Evolutionary conservation across 2,888 invertebrate species (phyloP), one percentile per base, ranked within the genome.

Genomic region (Synergus laeviventris): DNA sequence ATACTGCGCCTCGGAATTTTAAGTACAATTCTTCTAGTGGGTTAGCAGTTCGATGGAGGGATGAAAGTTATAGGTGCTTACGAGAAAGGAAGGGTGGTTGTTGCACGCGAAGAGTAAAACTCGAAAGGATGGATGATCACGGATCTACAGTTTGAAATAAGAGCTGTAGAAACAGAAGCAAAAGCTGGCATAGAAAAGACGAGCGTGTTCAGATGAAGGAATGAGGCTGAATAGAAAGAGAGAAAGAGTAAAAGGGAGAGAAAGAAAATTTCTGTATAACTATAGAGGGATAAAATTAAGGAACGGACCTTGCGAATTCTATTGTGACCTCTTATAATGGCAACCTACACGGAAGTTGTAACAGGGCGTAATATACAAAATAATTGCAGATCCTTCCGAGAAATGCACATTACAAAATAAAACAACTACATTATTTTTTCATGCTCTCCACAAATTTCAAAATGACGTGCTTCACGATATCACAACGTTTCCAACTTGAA

Each of bases 251-350:
- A 38, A 9, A 38, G 38, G 5, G 38, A 38, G 38, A 11, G 39
- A 39, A 11, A 39, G 39, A 39, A 0, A 24, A 14, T 14, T 36
- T 62, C 39, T 62, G 38, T 62, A 62, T 39, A 75, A 56, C 39
- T 62, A 70, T 74, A 73, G 70, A 77, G 42, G 59, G 42, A 49
- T 56, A 76, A 75, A 56, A 78, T 80, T 56, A 78, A 81, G 54
- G 74, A n/a, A 74, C 75, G 66, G 80, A 74, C 79, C 75, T 77
- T 81, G 82, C 82, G 79, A 84, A 83, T 81, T 81, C 84, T 77
- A 85, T 87, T 87, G 86, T 86, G 78, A 82, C 77, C 75, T 76
- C 73, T 82, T 82, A 85, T 86, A 87, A 87, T 87, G 84, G 84
- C 77, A 79, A 74, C 80, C 82, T 83, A 85, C 83, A 84, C 84